Percentiles rank a stretch among this genome's conserved stretches.
Conservation (phyloP, 2,113 vertebrate species). For the Podilymbus podiceps region DNA sequence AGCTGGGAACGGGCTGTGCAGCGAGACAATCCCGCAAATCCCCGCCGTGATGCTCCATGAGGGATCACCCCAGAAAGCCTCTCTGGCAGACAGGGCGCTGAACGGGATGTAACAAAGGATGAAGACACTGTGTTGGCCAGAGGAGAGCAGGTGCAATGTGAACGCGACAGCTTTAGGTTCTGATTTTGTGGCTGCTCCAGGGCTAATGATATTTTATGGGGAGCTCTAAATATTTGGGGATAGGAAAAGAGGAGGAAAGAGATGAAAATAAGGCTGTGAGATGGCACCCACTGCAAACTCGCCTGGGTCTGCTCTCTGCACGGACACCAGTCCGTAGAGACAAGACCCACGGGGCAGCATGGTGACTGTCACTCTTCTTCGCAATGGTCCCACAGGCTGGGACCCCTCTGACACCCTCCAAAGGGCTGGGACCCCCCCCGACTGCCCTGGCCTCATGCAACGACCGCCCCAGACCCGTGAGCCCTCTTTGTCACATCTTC, state of each 20-base stretch:
- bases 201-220: background rate
- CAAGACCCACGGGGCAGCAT: background rate
- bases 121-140: background rate
- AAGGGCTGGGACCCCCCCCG: background rate
- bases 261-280: background rate
- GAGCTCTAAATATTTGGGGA: background rate
- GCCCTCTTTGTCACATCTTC: background rate
- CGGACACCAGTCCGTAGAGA: background rate
- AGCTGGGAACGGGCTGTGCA: background rate
- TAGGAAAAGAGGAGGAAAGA: background rate
- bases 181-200: background rate
- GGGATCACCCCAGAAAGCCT: background rate
- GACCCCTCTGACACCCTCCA: background rate
- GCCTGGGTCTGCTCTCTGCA: background rate
- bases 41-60: accelerated
- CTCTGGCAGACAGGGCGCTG: background rate
- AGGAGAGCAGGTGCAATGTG: background rate
- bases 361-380: background rate
- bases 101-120: background rate
- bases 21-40: background rate
- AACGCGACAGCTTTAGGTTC: background rate
- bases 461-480: accelerated
- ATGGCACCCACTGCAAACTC: background rate
- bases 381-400: too few relatives aligned
- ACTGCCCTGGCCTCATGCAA: background rate